Percentiles rank a stretch among this genome's conserved stretches.
Conservation (phyloP, 2,888 invertebrate species). For the Hirtodrosophila confusa region DNA sequence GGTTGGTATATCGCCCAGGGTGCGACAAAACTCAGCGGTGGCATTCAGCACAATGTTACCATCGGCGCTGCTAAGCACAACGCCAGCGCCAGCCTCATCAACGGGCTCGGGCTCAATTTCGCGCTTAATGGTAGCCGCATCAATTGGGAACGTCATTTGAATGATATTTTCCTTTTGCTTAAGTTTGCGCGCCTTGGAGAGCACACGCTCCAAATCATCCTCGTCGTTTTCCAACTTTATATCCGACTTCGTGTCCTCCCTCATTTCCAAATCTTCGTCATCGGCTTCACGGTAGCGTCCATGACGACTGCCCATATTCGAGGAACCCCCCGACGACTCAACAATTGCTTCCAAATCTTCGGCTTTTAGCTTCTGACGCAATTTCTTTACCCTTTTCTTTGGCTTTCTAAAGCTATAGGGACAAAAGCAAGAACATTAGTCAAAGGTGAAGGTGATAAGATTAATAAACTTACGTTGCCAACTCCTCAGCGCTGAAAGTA, state of each 20-base stretch:
- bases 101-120: slow-evolving; percentile 85
- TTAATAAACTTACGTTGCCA: slow-evolving; percentile 87
- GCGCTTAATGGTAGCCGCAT: slow-evolving; percentile 84
- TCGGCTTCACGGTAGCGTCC: slow-evolving; percentile 67
- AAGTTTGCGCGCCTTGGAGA: slow-evolving; percentile 89
- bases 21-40: slow-evolving; percentile 98
- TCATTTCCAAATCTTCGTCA: slow-evolving; percentile 84
- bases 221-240: slow-evolving; percentile 86
- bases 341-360: slow-evolving; percentile 87
- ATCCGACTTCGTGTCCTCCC: slow-evolving; percentile 85
- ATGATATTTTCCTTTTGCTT: slow-evolving; percentile 85
- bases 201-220: slow-evolving; percentile 89
- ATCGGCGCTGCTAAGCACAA: slow-evolving; percentile 64
- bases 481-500: slow-evolving; percentile 93
- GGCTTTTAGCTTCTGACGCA: slow-evolving; percentile 89
- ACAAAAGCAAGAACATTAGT: neutral
- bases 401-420: slow-evolving; percentile 90
- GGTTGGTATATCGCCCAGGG: slow-evolving; percentile 97
- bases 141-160: slow-evolving; percentile 71
- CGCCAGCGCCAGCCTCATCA: slow-evolving; percentile 77
- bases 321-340: slow-evolving; percentile 64
- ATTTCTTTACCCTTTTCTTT: slow-evolving; percentile 90
- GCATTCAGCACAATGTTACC: slow-evolving; percentile 93
- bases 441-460: neutral
- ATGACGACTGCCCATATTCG: slow-evolving; percentile 81